A percentile compares a stretch with the other conserved stretches of the same genome.
These are phyloP conservation scores for Eufriesea mexicana DNA, from an alignment of 1,140 invertebrate species.

Conservation along the genomic window DNA sequence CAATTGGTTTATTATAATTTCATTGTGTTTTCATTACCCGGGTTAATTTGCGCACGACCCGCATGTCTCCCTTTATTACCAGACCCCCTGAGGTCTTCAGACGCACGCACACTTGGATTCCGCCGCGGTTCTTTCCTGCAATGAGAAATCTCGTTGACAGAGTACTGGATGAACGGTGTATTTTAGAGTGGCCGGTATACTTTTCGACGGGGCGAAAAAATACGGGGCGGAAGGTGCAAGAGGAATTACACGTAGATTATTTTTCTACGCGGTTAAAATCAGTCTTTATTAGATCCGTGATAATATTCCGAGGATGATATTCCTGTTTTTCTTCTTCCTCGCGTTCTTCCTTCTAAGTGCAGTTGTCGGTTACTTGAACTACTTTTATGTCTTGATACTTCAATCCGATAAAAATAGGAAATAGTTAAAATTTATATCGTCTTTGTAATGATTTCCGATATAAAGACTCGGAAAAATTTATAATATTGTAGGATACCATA, in stretches of 20 bases:
- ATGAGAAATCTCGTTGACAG: conserved; percentile 21
- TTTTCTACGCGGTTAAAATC: neutral
- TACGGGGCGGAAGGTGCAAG: neutral
- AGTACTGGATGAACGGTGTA: neutral
- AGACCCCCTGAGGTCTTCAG: conserved; percentile 73
- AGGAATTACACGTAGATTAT: neutral
- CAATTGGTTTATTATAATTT: conserved; percentile 83
- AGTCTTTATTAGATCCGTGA: neutral
- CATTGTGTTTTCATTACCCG: conserved; percentile 82
- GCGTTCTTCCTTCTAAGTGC: neutral
- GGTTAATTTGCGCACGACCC: conserved; percentile 78
- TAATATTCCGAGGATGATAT: neutral
- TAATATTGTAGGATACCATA: too few relatives aligned
- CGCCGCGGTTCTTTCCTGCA: conserved; percentile 30
- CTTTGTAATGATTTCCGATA: too few relatives aligned
- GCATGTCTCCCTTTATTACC: conserved; percentile 77
- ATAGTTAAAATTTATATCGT: too few relatives aligned
- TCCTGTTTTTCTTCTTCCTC: neutral
- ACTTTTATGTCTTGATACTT: too few relatives aligned
- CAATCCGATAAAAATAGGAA: too few relatives aligned
- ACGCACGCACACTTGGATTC: conserved; percentile 68
- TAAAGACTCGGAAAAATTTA: too few relatives aligned
- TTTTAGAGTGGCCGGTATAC: neutral
- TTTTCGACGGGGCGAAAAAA: conserved; percentile 1
- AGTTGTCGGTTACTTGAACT: too few relatives aligned